Percentiles rank a stretch among this genome's conserved stretches.
These are phyloP conservation scores for Eledona agricola DNA, from an alignment of 2,888 invertebrate genomes.

Conservation along the genomic window DNA sequence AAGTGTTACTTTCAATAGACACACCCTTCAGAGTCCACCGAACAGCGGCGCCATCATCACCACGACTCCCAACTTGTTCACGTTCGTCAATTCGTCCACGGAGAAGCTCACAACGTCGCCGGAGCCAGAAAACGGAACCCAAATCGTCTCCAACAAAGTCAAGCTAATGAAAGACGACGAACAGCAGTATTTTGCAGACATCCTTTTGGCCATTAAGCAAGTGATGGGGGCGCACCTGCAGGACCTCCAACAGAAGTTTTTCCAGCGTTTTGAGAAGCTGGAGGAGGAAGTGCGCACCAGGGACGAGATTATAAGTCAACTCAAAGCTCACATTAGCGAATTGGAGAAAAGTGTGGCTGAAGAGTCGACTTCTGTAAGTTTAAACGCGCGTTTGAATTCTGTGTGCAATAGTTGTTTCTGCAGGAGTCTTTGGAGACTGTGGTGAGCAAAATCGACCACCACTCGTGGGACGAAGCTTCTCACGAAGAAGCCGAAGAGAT, in stretches of 20 bases:
- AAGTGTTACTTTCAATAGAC: constrained; percentile 88
- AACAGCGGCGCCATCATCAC: constrained; percentile 54
- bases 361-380: constrained; percentile 58
- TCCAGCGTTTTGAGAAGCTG: constrained; percentile 76
- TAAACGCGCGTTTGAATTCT: neutral
- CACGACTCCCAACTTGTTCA: constrained; percentile 51
- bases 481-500: constrained; percentile 75
- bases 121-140: constrained; percentile 59
- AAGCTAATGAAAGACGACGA: constrained; percentile 70
- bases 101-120: constrained; percentile 53
- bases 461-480: constrained; percentile 77
- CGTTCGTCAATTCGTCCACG: constrained; percentile 55
- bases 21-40: constrained; percentile 84
- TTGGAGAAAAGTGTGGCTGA: constrained; percentile 64
- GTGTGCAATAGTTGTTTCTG: constrained; percentile 29
- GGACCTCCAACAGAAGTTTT: constrained; percentile 76
- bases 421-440: constrained; percentile 60
- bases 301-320: constrained; percentile 81
- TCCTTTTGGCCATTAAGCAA: constrained; percentile 79
- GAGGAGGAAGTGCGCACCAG: constrained; percentile 83
- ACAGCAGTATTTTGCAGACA: constrained; percentile 84
- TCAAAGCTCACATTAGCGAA: constrained; percentile 77
- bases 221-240: constrained; percentile 80
- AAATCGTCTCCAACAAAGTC: constrained; percentile 67
- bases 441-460: constrained; percentile 58